Evolutionary conservation across 2,797 vertebrate genomes (phyloP).

Genomic region (Rhinogobio ventralis): DNA sequence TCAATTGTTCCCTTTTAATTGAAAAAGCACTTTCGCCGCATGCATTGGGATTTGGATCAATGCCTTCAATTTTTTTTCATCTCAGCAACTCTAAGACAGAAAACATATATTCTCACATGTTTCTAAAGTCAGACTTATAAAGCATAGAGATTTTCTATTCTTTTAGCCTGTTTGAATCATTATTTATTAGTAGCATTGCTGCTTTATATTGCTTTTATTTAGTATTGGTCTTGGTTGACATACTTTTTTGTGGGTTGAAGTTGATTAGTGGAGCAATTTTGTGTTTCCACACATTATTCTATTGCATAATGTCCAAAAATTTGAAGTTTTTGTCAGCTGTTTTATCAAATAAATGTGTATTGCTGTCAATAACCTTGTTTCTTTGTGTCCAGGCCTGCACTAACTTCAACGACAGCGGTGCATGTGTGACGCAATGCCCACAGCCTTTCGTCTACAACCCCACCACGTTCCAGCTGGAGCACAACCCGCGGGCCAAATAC

Average conservation of each 20-base stretch:
- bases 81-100: constrained; percentile 17
- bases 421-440: constrained; percentile 96
- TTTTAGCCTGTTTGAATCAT: background rate
- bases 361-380: constrained; percentile 8
- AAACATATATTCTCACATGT: background rate
- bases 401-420: constrained; percentile 98
- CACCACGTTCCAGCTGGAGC: constrained; percentile 94
- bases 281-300: background rate
- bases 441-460: constrained; percentile 97
- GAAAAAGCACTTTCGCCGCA: constrained; percentile 3
- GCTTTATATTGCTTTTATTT: background rate
- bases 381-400: constrained; percentile 84
- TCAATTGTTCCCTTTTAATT: constrained; percentile 51
- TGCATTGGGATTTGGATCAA: constrained; percentile 41
- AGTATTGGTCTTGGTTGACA: background rate
- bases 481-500: constrained; percentile 95
- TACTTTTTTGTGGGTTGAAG: background rate
- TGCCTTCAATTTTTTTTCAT: constrained; percentile 22
- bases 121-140: constrained; percentile 5
- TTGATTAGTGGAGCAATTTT: background rate
- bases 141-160: background rate
- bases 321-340: background rate
- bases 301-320: background rate
- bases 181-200: constrained; percentile 14
- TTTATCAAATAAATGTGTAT: constrained; percentile 33